These are phyloP conservation scores for Butorides virescens DNA, from an alignment of 2,113 vertebrate species.

Conservation along the genomic window DNA sequence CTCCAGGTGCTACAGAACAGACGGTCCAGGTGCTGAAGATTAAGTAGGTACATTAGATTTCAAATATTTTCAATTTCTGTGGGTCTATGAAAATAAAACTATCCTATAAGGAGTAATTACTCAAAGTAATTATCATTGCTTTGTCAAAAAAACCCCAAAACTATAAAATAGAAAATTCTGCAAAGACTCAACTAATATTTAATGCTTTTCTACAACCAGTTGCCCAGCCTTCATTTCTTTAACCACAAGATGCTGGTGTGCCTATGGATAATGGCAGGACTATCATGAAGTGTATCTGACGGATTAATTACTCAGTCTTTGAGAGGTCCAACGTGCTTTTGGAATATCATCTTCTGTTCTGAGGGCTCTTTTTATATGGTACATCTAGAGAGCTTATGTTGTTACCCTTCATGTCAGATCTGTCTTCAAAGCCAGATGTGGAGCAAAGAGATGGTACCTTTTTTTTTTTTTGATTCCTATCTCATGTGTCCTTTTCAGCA, in stretches of 20 bases:
- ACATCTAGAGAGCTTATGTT: neutral
- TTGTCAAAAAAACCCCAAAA: neutral
- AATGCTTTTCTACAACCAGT: neutral
- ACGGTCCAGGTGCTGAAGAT: neutral
- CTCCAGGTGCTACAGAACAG: neutral
- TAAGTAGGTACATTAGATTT: neutral
- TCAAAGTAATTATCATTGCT: neutral
- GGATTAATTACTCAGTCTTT: neutral
- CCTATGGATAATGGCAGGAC: neutral
- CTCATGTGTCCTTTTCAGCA: neutral
- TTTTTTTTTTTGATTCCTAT: neutral
- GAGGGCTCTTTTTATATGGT: neutral
- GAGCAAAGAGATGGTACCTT: neutral
- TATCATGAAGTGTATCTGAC: neutral
- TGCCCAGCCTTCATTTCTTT: neutral
- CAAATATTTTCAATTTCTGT: neutral
- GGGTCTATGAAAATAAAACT: neutral
- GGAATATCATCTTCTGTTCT: neutral
- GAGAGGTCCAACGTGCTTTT: neutral
- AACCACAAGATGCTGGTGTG: neutral
- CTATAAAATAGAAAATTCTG: rapidly evolving
- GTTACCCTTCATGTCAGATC: neutral
- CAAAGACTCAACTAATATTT: neutral
- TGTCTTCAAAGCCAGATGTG: neutral
- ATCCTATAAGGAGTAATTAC: neutral